These are phyloP conservation scores for Larimichthys crocea DNA, from an alignment of 2,113 vertebrate species.

Conservation along the genomic window DNA sequence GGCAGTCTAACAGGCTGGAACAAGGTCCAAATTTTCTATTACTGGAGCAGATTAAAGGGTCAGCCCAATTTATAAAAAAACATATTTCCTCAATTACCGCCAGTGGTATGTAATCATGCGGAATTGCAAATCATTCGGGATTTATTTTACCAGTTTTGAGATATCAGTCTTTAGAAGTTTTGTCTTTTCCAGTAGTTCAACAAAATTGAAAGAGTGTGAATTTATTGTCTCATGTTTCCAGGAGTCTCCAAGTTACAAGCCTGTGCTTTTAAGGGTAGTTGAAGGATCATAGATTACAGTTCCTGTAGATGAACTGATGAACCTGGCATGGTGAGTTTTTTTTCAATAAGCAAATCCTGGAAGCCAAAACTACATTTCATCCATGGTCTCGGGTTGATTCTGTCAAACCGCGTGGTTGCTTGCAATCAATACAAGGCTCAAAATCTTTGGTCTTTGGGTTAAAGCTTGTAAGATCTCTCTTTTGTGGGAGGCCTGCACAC, in stretches of 20 bases:
- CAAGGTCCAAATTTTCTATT: neutral
- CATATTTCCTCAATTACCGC: neutral
- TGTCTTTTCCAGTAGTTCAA: no score
- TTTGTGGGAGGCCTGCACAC: constrained; percentile 7
- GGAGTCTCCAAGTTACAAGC: neutral
- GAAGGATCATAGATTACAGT: neutral
- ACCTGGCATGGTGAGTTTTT: neutral
- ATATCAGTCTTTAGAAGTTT: neutral
- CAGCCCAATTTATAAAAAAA: neutral
- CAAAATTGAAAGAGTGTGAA: neutral
- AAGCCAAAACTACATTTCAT: constrained; percentile 1
- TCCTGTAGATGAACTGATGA: neutral
- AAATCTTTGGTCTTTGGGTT: constrained; percentile 33
- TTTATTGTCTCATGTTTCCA: neutral
- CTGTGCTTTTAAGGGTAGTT: neutral
- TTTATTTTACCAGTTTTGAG: neutral
- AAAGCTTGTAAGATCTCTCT: constrained; percentile 18
- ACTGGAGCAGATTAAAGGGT: constrained; percentile 1
- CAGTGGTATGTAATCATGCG: neutral
- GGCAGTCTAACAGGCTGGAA: neutral
- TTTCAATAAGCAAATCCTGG: constrained; percentile 10
- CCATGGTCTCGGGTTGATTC: constrained; percentile 21
- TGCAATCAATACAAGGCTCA: constrained; percentile 31
- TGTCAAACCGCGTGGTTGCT: neutral
- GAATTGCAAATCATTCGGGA: neutral